These are phyloP conservation scores for Parthenolecanium corni DNA, from an alignment of 2,888 invertebrate species.

Conservation along the genomic window DNA sequence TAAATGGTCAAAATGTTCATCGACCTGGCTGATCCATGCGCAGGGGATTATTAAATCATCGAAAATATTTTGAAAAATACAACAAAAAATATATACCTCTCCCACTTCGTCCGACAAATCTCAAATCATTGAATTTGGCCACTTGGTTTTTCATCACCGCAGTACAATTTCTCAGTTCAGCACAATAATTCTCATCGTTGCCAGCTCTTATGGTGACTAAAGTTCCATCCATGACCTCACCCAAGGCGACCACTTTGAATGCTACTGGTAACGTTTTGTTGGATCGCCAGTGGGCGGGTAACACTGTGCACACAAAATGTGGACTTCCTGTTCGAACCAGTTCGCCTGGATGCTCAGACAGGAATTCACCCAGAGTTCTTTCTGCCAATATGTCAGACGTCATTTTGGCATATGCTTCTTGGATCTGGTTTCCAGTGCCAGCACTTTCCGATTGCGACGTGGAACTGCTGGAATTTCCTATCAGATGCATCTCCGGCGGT, in stretches of 20 bases:
- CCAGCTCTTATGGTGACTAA: conserved; percentile 91
- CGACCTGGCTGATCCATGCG: no score
- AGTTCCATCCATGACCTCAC: conserved; percentile 91
- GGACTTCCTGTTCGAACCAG: conserved; percentile 85
- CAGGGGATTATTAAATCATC: no score
- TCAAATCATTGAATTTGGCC: conserved; percentile 95
- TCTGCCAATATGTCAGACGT: conserved; percentile 82
- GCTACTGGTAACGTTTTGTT: conserved; percentile 96
- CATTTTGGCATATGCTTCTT: conserved; percentile 77
- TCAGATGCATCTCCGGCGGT: conserved; percentile 10
- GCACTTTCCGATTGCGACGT: conserved; percentile 27
- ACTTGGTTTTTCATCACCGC: conserved; percentile 98
- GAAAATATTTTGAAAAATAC: background rate
- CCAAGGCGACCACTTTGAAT: conserved; percentile 90
- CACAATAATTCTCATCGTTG: conserved; percentile 96
- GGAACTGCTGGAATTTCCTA: conserved; percentile 26
- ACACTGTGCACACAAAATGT: conserved; percentile 85
- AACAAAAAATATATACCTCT: conserved; percentile 66
- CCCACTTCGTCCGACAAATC: conserved; percentile 97
- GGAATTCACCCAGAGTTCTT: conserved; percentile 70
- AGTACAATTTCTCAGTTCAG: conserved; percentile 85
- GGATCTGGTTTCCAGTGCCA: conserved; percentile 45
- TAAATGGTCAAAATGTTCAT: no score
- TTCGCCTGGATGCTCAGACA: conserved; percentile 84
- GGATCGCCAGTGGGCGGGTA: conserved; percentile 94